phyloP scores from a whole-genome alignment of 2,113 vertebrate species.

The Tetrao urogallus region DNA sequence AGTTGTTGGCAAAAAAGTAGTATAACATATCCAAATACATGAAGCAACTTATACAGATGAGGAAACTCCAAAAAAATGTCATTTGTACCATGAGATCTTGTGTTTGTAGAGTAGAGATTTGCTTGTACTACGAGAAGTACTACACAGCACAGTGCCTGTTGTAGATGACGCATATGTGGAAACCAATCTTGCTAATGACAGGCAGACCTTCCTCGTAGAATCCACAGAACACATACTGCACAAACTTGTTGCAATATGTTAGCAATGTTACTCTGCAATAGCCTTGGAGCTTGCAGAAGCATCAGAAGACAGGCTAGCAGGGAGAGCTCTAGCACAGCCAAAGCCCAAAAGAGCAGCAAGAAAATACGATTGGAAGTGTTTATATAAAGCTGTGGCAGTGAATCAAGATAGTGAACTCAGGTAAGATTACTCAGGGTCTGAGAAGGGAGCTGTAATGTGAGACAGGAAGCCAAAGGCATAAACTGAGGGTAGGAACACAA shows the following conservation, averaged over 20 bases:
- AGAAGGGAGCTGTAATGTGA: background rate
- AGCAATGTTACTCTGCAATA: background rate
- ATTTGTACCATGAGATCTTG: background rate
- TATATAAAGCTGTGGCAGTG: slow-evolving; percentile 17
- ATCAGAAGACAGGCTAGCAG: background rate
- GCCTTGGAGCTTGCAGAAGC: background rate
- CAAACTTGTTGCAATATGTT: background rate
- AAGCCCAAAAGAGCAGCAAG: slow-evolving; percentile 1
- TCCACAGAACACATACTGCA: background rate
- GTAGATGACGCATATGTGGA: background rate
- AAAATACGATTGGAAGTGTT: slow-evolving; percentile 5
- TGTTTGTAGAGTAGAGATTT: background rate
- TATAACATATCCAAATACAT: background rate
- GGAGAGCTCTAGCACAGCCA: background rate
- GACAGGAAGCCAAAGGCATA: slow-evolving; percentile 18
- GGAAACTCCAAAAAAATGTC: background rate
- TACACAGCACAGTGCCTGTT: background rate
- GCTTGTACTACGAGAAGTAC: background rate
- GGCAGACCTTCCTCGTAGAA: background rate
- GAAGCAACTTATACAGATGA: background rate
- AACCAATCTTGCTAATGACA: background rate
- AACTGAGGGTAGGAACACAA: background rate
- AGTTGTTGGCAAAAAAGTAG: background rate
- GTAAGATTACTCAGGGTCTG: background rate
- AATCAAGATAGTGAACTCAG: slow-evolving; percentile 19